phyloP scores from a whole-genome alignment of 2,797 vertebrate genomes.

The Macrochelys suwanniensis region DNA sequence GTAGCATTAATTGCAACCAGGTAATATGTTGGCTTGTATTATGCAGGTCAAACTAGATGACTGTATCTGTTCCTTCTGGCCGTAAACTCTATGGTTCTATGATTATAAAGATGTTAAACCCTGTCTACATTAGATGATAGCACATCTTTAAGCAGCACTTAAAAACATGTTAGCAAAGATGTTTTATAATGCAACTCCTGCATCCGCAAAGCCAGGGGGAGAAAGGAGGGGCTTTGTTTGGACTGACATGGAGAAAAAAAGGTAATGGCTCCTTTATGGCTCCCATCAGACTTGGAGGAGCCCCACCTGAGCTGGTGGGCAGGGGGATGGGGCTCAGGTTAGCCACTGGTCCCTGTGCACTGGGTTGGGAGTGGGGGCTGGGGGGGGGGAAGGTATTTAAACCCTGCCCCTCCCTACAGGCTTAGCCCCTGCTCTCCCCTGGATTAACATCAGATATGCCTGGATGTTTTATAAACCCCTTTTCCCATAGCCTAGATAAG shows the following conservation, averaged over 20 bases:
- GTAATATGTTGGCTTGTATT: neutral
- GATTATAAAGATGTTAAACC: fast-evolving
- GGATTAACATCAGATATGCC: neutral
- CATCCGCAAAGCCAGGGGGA: neutral
- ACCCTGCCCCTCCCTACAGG: neutral
- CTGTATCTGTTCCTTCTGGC: fast-evolving
- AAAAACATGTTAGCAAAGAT: fast-evolving
- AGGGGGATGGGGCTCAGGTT: neutral
- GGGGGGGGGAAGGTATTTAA: neutral
- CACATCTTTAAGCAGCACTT: neutral
- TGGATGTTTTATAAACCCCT: neutral
- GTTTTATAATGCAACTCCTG: neutral
- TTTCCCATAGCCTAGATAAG: neutral
- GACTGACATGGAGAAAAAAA: neutral
- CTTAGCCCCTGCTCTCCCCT: neutral
- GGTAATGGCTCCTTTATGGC: neutral
- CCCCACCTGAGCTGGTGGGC: neutral
- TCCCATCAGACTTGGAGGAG: neutral
- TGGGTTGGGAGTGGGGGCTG: no score
- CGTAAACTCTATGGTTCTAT: neutral
- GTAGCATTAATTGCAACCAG: neutral
- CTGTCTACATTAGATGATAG: fast-evolving
- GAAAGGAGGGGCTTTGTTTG: neutral
- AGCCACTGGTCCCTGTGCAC: neutral
- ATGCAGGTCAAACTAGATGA: fast-evolving